Conservation (phyloP, 2,113 vertebrate genomes). For the Caretta caretta region DNA sequence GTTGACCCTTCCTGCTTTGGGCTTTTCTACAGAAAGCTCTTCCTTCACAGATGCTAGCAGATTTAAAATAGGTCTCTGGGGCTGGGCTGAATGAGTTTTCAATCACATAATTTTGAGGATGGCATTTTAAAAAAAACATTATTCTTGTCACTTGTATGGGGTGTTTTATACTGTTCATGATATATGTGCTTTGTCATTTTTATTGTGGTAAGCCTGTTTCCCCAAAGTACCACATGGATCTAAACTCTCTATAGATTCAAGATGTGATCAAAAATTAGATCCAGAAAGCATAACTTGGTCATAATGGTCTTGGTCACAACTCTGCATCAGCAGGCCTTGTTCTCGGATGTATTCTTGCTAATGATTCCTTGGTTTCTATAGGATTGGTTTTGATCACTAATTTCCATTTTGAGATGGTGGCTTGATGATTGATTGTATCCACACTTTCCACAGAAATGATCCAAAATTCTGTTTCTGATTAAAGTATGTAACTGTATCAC, state of each 20-base stretch:
- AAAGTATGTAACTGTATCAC: conserved; percentile 51
- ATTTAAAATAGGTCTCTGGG: background rate
- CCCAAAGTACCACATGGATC: background rate
- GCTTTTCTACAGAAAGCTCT: background rate
- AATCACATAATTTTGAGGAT: background rate
- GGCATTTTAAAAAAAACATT: background rate
- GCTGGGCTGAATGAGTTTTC: background rate
- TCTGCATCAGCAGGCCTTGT: background rate
- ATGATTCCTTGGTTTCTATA: background rate
- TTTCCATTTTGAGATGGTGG: conserved; percentile 43
- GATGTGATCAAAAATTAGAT: background rate
- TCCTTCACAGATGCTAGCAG: background rate
- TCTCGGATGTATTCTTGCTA: background rate
- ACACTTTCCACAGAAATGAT: conserved; percentile 49
- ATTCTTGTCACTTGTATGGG: background rate
- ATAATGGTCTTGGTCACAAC: background rate
- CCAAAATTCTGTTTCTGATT: conserved; percentile 68
- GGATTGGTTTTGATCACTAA: conserved; percentile 8
- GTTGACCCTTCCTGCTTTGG: background rate
- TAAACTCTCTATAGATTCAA: background rate
- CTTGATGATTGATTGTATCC: conserved; percentile 15
- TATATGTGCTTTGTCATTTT: background rate
- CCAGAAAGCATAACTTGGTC: background rate
- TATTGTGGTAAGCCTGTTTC: background rate
- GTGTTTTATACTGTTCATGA: background rate